Evolutionary conservation across 2,797 vertebrate species (phyloP).

Genomic region (Chanos chanos): DNA sequence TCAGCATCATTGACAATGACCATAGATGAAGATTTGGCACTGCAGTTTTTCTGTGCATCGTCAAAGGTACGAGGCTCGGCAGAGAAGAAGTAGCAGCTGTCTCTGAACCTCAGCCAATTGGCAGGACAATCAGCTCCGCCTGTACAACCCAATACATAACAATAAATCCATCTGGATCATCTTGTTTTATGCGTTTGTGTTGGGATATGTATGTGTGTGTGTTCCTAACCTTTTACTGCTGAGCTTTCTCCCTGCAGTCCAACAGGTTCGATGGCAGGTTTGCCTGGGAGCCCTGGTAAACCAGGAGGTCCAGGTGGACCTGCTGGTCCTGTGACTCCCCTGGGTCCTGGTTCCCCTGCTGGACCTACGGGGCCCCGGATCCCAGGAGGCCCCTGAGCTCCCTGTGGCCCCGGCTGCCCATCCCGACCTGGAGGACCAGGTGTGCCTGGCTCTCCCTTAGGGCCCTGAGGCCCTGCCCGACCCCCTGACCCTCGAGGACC

Average conservation of each 20-base stretch:
- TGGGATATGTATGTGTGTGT: constrained; percentile 11
- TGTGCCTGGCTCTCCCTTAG: constrained; percentile 84
- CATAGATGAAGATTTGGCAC: constrained; percentile 73
- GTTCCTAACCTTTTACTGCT: background rate
- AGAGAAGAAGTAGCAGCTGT: constrained; percentile 92
- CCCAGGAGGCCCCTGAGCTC: constrained; percentile 83
- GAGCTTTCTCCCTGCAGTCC: constrained; percentile 59
- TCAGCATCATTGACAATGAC: constrained; percentile 84
- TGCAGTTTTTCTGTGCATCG: constrained; percentile 79
- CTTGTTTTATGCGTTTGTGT: background rate
- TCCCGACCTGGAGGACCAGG: constrained; percentile 84
- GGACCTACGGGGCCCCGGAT: constrained; percentile 82
- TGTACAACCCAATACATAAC: constrained; percentile 8
- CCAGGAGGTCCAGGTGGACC: constrained; percentile 83
- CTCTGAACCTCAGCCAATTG: constrained; percentile 81
- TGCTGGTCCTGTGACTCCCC: constrained; percentile 80
- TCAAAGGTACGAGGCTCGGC: constrained; percentile 79
- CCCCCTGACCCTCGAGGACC: constrained; percentile 90
- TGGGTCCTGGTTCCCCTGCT: constrained; percentile 79
- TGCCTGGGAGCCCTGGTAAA: constrained; percentile 69
- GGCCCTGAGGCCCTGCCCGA: constrained; percentile 82
- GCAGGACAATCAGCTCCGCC: constrained; percentile 74
- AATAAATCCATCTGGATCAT: too few relatives aligned
- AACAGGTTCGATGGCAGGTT: constrained; percentile 57
- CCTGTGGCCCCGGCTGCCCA: constrained; percentile 81